phyloP scores from a whole-genome alignment of 2,888 invertebrate genomes.

The Anorthoa munda region DNA sequence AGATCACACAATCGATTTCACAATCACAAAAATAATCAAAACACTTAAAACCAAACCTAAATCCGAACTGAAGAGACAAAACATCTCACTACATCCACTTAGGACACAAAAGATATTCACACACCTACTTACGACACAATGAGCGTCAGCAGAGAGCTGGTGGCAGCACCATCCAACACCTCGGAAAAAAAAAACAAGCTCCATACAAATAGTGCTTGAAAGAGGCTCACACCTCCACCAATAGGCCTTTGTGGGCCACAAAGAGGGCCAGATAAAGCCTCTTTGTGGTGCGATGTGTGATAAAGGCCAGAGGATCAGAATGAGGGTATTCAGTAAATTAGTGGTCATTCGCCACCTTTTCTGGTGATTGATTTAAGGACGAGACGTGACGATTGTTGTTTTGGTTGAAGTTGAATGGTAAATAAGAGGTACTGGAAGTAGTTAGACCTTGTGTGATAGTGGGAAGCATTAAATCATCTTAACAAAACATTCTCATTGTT shows the following conservation, averaged over 20 bases:
- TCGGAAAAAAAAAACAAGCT: conserved; percentile 64
- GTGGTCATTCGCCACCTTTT: conserved; percentile 67
- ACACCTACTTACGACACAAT: conserved; percentile 62
- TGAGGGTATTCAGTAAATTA: conserved; percentile 64
- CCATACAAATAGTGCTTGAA: conserved; percentile 60
- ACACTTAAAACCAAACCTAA: conserved; percentile 15
- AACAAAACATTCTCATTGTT: neutral
- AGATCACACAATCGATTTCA: neutral
- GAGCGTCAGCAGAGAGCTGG: conserved; percentile 24
- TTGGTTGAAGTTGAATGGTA: conserved; percentile 29
- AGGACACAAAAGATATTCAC: conserved; percentile 60
- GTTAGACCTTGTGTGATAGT: neutral
- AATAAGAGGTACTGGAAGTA: too few species aligned
- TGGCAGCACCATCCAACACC: conserved; percentile 64
- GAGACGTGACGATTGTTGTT: conserved; percentile 44
- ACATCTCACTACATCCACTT: conserved; percentile 47
- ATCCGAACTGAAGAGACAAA: conserved; percentile 33
- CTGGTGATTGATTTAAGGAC: conserved; percentile 54
- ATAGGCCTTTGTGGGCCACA: conserved; percentile 74
- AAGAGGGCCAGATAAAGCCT: conserved; percentile 73
- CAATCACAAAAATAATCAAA: conserved; percentile 21
- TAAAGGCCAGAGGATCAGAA: conserved; percentile 63
- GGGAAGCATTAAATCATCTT: neutral
- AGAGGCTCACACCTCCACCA: conserved; percentile 77
- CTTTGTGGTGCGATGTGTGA: conserved; percentile 62